Evolutionary conservation across 2,888 invertebrate species (phyloP).

Genomic region (Gordius sp.): DNA sequence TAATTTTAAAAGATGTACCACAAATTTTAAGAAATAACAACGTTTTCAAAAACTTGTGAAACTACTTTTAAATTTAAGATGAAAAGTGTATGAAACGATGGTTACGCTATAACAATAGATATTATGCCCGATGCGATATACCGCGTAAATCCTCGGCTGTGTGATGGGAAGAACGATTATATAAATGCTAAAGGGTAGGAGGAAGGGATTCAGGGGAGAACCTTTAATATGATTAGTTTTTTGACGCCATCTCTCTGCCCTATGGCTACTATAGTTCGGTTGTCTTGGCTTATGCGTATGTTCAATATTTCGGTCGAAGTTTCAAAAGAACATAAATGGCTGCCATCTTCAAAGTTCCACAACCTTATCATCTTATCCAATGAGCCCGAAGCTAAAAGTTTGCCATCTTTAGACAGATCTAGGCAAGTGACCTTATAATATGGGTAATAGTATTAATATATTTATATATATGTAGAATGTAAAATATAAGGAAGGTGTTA

Average conservation of each 20-base stretch:
- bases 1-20: too few species aligned
- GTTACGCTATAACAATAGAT: too few species aligned
- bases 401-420: slow-evolving; percentile 27
- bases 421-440: slow-evolving; percentile 27
- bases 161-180: too few species aligned
- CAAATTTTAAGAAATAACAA: too few species aligned
- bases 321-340: slow-evolving; percentile 27
- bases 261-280: slow-evolving; percentile 28
- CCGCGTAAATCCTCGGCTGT: too few species aligned
- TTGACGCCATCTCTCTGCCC: slow-evolving; percentile 28
- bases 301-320: slow-evolving; percentile 28
- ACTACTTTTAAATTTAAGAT: too few species aligned
- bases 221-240: slow-evolving; percentile 29
- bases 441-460: neutral
- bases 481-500: neutral
- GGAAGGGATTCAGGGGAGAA: slow-evolving; percentile 18
- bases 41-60: too few species aligned
- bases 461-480: neutral
- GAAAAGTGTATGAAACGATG: too few species aligned
- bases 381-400: slow-evolving; percentile 28
- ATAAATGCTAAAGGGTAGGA: too few species aligned
- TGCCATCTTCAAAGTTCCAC: slow-evolving; percentile 27
- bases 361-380: slow-evolving; percentile 28
- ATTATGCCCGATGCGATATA: too few species aligned
- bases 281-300: slow-evolving; percentile 28